Percentiles rank a stretch among this genome's conserved stretches.
Evolutionary conservation across 2,797 vertebrate genomes (phyloP).

Genomic region (Periparus ater): DNA sequence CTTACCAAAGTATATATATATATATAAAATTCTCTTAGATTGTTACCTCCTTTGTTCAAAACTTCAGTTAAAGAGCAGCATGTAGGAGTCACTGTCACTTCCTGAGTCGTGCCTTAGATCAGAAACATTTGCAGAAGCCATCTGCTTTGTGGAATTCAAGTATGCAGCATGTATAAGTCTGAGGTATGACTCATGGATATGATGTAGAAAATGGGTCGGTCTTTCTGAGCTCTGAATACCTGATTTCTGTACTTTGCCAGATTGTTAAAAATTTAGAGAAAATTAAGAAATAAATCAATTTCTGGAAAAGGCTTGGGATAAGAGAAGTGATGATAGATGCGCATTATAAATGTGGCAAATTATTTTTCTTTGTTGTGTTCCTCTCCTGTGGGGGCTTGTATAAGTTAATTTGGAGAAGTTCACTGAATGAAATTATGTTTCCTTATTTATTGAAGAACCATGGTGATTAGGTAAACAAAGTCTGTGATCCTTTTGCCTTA

Average conservation of each 20-base stretch:
- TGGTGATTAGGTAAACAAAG: neutral
- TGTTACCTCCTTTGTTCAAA: neutral
- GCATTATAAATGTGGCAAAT: neutral
- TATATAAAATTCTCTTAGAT: neutral
- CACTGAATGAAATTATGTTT: neutral
- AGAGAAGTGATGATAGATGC: neutral
- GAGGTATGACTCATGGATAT: neutral
- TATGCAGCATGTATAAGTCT: neutral
- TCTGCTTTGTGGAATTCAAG: conserved; percentile 27
- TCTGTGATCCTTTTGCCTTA: neutral
- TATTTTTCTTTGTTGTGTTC: neutral
- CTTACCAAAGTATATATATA: neutral
- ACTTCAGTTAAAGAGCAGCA: neutral
- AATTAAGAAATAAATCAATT: neutral
- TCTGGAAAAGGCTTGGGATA: neutral
- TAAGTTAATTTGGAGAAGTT: neutral
- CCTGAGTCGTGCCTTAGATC: neutral
- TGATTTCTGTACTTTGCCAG: neutral
- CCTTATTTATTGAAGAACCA: neutral
- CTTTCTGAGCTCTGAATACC: neutral
- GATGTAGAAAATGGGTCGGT: neutral
- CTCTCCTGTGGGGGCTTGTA: neutral
- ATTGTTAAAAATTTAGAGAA: neutral
- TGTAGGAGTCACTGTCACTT: conserved; percentile 29
- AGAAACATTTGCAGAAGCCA: conserved; percentile 27